phyloP scores from a whole-genome alignment of 2,888 invertebrate species.

The Eubasilissa splendida region DNA sequence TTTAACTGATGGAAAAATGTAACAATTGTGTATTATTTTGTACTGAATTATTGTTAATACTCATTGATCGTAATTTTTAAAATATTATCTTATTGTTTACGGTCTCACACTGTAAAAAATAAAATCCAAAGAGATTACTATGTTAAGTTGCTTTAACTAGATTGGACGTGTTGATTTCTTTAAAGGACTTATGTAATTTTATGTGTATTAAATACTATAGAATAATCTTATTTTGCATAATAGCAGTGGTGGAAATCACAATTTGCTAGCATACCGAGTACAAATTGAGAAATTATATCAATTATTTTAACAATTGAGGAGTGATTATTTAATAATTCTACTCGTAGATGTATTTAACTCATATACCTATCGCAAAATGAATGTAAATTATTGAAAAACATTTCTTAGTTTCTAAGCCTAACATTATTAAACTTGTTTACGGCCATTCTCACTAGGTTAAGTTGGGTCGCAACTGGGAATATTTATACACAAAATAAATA shows the following conservation, averaged over 20 bases:
- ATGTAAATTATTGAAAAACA: too few species aligned
- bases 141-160: slow-evolving; percentile 35
- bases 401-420: too few species aligned
- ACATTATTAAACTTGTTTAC: too few species aligned
- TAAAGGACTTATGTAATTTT: slow-evolving; percentile 12
- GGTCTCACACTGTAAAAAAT: background rate
- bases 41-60: background rate
- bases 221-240: slow-evolving; percentile 15
- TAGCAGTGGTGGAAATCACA: slow-evolving; percentile 2
- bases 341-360: background rate
- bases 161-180: slow-evolving; percentile 23
- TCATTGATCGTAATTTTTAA: background rate
- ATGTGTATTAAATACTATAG: background rate
- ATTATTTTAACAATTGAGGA: background rate
- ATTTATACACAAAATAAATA: too few species aligned
- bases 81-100: background rate
- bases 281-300: slow-evolving; percentile 32
- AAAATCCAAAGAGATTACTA: slow-evolving; percentile 32
- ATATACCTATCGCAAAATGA: too few species aligned
- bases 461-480: too few species aligned
- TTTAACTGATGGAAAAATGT: too few species aligned
- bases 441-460: too few species aligned
- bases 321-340: slow-evolving; percentile 2
- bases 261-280: slow-evolving; percentile 25
- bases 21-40: too few species aligned